Base-by-base conservation (phyloP, 2,797 vertebrate genomes). In the Synaphobranchus kaupii region DNA sequence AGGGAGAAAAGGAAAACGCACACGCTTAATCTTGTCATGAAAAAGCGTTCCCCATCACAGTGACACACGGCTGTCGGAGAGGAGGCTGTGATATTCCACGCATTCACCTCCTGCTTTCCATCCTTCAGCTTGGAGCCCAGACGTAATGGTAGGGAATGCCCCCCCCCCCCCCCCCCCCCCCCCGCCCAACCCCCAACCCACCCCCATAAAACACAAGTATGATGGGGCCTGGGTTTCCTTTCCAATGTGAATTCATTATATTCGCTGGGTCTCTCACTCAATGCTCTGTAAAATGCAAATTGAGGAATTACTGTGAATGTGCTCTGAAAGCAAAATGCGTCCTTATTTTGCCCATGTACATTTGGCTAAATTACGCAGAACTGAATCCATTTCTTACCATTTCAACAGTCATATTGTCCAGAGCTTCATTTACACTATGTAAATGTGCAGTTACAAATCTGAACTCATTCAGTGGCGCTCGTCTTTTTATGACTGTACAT, bases 151-250 rank as follows among this genome's bases (percentile, higher is more conserved):
- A 58, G 5, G 13, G 31, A 80, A 39, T 39, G 31, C 5, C 28
- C 50, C 50, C 50, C 28, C 28, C 31, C 34, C 44, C 20, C 80
- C 39, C 20, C 80, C 80, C 0, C 39, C 39, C 1, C 80, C 39
- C 20, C 80, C 80, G 17, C 5, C 28, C n/a, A n/a, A n/a, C 50
- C 50, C n/a, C n/a, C 31, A 2, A 20, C 20, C 80, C 39, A 17
- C 80, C 80, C 71, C 76, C 76, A 47, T 81, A 83, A 81, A 81
- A 68, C 28, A 63, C 0, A 78, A 83, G 48, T n/a, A 13, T 44
- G 86, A 87, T 78, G 78, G 56, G 86, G 47, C 78, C 25, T 20
- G 39, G 12, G 39, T 52, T 73, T 85, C 52, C 73, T 60, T 39
- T 31, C 34, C 7, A 54, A 60, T 25, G 22, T 10, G 13, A 50